A percentile compares a stretch with the other conserved stretches of the same genome.
phyloP scores from a whole-genome alignment of 2,113 vertebrate genomes.

The Arizona elegans region DNA sequence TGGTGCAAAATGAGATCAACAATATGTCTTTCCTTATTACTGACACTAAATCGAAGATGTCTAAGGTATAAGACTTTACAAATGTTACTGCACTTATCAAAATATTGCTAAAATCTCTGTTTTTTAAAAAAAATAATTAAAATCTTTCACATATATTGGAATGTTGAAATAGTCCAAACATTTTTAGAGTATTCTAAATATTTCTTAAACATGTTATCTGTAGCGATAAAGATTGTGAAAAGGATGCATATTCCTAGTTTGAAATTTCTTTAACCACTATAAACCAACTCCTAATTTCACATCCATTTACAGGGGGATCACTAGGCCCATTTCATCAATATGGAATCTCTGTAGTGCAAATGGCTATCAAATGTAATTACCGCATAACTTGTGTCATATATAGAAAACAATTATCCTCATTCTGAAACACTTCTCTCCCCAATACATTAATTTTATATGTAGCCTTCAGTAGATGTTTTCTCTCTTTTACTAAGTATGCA shows the following conservation, averaged over 20 bases:
- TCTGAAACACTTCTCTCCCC: background rate
- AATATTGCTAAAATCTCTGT: background rate
- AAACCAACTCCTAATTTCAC: background rate
- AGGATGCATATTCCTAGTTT: background rate
- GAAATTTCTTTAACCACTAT: background rate
- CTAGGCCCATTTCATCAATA: background rate
- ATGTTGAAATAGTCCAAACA: background rate
- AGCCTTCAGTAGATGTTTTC: background rate
- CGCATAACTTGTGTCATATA: background rate
- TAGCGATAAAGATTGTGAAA: background rate
- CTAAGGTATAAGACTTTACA: constrained; percentile 77
- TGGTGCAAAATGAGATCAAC: constrained; percentile 98
- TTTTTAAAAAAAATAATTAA: background rate
- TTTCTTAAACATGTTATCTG: background rate
- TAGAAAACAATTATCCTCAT: background rate
- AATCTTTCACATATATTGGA: background rate
- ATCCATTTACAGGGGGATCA: background rate
- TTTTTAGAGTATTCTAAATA: background rate
- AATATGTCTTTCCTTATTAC: constrained; percentile 98
- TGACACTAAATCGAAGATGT: constrained; percentile 96
- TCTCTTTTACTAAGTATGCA: background rate
- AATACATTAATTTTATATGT: background rate
- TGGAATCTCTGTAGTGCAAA: background rate
- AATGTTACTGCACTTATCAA: background rate
- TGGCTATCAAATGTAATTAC: background rate